Evolutionary conservation across 53 echinoderm and acorn worm genomes (phyloP).

Genomic region (Stichopus horrens): DNA sequence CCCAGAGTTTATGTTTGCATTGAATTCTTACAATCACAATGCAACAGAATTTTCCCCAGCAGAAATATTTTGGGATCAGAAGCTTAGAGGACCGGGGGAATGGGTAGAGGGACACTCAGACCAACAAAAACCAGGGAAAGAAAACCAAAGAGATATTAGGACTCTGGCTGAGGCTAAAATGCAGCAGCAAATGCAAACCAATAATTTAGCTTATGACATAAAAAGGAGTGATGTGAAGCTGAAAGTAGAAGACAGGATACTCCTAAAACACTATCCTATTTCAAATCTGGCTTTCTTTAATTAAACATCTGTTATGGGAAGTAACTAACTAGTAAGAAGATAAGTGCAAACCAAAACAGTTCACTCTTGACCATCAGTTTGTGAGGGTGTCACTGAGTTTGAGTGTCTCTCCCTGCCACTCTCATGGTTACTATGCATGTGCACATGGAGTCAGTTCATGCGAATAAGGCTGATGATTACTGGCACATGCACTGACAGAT

Average conservation of each 20-base stretch:
- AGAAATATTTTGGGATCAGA: conserved; percentile 38
- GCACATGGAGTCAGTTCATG: no score
- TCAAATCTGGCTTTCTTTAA: neutral
- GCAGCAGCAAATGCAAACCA: neutral
- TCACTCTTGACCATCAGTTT: no score
- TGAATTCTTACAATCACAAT: conserved; percentile 51
- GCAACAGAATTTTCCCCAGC: conserved; percentile 50
- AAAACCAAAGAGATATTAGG: no score
- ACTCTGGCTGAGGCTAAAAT: no score
- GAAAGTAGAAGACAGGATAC: neutral
- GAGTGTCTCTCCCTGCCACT: no score
- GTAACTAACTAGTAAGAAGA: no score
- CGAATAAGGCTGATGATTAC: no score
- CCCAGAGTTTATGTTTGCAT: conserved; percentile 54
- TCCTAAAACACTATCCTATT: conserved; percentile 27
- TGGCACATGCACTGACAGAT: no score
- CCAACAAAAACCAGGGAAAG: neutral
- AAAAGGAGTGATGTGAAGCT: neutral
- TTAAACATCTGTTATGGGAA: no score
- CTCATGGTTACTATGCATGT: no score
- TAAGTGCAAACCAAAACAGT: no score
- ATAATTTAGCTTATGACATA: conserved; percentile 38
- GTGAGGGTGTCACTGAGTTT: no score
- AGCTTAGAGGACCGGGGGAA: conserved; percentile 29
- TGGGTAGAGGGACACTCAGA: conserved; percentile 11